These are phyloP conservation scores for Anguilla rostrata DNA, from an alignment of 2,113 vertebrate genomes.

Conservation along the genomic window DNA sequence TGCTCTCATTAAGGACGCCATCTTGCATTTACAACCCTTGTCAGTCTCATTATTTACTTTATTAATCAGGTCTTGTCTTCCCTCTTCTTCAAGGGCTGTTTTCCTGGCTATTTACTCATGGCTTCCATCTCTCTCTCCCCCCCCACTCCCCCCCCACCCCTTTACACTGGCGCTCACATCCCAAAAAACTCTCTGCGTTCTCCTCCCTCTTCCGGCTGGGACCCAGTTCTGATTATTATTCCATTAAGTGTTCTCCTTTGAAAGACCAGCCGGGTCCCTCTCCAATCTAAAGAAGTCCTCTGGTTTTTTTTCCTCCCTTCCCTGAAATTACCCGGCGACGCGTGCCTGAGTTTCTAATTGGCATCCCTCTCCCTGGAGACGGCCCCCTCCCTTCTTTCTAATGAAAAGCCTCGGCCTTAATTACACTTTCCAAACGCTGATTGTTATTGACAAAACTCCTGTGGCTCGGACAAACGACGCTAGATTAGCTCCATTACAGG, in stretches of 20 bases:
- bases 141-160: constrained; percentile 53
- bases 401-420: constrained; percentile 85
- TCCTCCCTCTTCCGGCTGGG: constrained; percentile 53
- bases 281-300: constrained; percentile 77
- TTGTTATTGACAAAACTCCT: constrained; percentile 86
- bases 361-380: constrained; percentile 75
- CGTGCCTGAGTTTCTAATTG: constrained; percentile 85
- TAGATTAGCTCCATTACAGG: constrained; percentile 84
- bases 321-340: constrained; percentile 80
- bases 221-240: constrained; percentile 77
- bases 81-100: constrained; percentile 63
- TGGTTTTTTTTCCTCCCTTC: constrained; percentile 66
- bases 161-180: constrained; percentile 2
- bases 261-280: constrained; percentile 76
- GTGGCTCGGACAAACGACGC: constrained; percentile 82
- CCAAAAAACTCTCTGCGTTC: constrained; percentile 47
- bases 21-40: constrained; percentile 62
- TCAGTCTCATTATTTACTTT: constrained; percentile 74
- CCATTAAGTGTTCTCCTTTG: constrained; percentile 73
- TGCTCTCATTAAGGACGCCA: constrained; percentile 70
- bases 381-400: constrained; percentile 75
- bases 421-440: constrained; percentile 85
- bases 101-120: constrained; percentile 55
- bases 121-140: constrained; percentile 44
- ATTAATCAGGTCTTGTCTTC: constrained; percentile 74